These are phyloP conservation scores for Aphaenogaster rudis DNA, from an alignment of 1,140 invertebrate species.

Conservation along the genomic window DNA sequence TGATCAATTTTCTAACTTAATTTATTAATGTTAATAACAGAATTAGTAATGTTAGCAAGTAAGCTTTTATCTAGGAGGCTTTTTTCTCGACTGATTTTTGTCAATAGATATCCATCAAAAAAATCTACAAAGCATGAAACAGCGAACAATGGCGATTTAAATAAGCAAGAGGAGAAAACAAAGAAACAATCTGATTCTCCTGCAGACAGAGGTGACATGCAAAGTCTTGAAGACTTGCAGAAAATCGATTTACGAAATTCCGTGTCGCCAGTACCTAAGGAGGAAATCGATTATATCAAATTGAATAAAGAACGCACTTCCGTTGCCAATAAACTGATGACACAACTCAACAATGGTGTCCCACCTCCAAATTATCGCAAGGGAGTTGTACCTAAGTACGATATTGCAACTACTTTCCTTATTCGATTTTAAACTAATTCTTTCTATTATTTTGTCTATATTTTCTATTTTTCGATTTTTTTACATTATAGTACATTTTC, in stretches of 20 bases:
- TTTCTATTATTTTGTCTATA: too few relatives aligned
- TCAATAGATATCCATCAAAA: slow-evolving; percentile 67
- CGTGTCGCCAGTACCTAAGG: slow-evolving; percentile 34
- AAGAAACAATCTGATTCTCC: slow-evolving; percentile 51
- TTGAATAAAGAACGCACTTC: slow-evolving; percentile 74
- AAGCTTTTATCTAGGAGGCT: neutral
- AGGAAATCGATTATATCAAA: slow-evolving; percentile 72
- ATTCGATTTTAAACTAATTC: neutral
- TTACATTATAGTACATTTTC: neutral
- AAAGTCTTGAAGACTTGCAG: slow-evolving; percentile 1
- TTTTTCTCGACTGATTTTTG: slow-evolving; percentile 24
- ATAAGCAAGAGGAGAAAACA: slow-evolving; percentile 31
- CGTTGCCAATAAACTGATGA: slow-evolving; percentile 74
- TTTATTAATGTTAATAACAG: neutral
- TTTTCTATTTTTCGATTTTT: slow-evolving; percentile 9
- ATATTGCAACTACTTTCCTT: slow-evolving; percentile 58
- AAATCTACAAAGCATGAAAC: slow-evolving; percentile 35
- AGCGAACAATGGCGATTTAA: slow-evolving; percentile 26
- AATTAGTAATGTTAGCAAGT: neutral
- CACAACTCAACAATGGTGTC: slow-evolving; percentile 75
- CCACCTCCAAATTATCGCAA: slow-evolving; percentile 80
- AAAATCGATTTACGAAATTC: slow-evolving; percentile 50
- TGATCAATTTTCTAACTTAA: slow-evolving; percentile 7
- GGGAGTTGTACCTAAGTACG: slow-evolving; percentile 86
- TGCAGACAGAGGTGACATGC: slow-evolving; percentile 65